Conservation (phyloP, 2,113 vertebrate genomes). For the Corvus cornix region DNA sequence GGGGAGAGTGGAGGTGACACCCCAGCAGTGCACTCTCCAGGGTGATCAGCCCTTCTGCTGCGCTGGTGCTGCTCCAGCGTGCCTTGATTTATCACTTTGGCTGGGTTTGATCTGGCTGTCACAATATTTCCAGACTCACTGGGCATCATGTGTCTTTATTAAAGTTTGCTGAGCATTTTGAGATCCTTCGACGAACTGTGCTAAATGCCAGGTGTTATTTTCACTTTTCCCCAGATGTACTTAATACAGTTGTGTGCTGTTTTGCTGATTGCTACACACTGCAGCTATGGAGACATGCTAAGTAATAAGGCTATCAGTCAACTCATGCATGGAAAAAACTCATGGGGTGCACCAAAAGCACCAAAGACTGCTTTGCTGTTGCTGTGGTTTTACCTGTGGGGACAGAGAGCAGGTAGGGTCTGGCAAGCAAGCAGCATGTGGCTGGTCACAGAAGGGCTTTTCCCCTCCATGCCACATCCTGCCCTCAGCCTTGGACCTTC, state of each 20-base stretch:
- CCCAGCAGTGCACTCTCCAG: accelerated
- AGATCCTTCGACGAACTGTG: neutral
- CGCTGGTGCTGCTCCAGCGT: accelerated
- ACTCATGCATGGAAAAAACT: neutral
- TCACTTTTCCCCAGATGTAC: neutral
- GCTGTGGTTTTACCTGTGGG: neutral
- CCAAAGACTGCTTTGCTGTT: neutral
- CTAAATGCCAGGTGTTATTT: slow-evolving; percentile 19
- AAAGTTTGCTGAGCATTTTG: slow-evolving; percentile 18
- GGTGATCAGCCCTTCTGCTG: neutral
- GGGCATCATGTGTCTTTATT: neutral
- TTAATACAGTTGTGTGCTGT: slow-evolving; percentile 5
- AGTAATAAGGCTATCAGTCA: neutral
- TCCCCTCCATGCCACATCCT: accelerated
- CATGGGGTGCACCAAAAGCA: neutral
- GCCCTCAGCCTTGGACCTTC: neutral
- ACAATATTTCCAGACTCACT: neutral
- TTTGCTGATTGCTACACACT: neutral
- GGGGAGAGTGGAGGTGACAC: accelerated
- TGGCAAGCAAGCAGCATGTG: neutral
- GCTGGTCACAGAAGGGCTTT: neutral
- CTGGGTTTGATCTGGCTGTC: neutral
- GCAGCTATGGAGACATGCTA: neutral
- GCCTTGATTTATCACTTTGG: neutral
- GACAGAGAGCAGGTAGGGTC: neutral